Evolutionary conservation across 2,888 invertebrate species (phyloP).

Genomic region (Hirtodrosophila cameraria): DNA sequence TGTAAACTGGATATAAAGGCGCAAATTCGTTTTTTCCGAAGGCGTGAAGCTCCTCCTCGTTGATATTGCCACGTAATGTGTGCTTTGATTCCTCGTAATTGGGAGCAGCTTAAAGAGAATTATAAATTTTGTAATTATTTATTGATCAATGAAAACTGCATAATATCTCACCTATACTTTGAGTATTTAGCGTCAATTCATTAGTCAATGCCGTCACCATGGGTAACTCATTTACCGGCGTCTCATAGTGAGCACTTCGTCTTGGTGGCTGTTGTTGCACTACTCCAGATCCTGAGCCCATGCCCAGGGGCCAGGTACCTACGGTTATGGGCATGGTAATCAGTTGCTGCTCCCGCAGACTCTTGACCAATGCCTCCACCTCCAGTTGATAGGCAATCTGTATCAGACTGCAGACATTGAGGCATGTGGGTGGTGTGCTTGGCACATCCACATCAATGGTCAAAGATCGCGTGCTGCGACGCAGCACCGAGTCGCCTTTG

Average conservation of each 20-base stretch:
- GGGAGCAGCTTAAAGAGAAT: slow-evolving; percentile 70
- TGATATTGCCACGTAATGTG: slow-evolving; percentile 74
- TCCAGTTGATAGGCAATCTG: slow-evolving; percentile 82
- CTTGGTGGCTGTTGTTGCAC: slow-evolving; percentile 67
- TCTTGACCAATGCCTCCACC: slow-evolving; percentile 71
- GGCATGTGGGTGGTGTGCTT: slow-evolving; percentile 82
- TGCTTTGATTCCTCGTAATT: slow-evolving; percentile 81
- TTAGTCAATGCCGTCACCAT: slow-evolving; percentile 48
- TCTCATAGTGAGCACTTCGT: slow-evolving; percentile 60
- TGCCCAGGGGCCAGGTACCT: slow-evolving; percentile 80
- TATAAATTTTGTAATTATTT: not conserved
- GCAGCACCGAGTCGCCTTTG: slow-evolving; percentile 70
- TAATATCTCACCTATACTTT: slow-evolving; percentile 35
- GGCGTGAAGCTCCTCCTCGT: slow-evolving; percentile 76
- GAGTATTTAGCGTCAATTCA: slow-evolving; percentile 26
- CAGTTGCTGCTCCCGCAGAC: slow-evolving; percentile 68
- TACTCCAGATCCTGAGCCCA: slow-evolving; percentile 24
- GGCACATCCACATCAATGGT: slow-evolving; percentile 75
- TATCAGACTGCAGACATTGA: slow-evolving; percentile 74
- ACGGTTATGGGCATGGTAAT: slow-evolving; percentile 82
- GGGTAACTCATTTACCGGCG: slow-evolving; percentile 50
- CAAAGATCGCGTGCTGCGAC: slow-evolving; percentile 67
- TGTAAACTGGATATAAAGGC: slow-evolving; percentile 83
- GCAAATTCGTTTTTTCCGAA: slow-evolving; percentile 77
- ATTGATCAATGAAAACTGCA: not conserved